Percentiles rank a stretch among this genome's conserved stretches.
These are phyloP conservation scores for Bombus breviceps DNA, from an alignment of 1,140 invertebrate genomes.

Conservation along the genomic window DNA sequence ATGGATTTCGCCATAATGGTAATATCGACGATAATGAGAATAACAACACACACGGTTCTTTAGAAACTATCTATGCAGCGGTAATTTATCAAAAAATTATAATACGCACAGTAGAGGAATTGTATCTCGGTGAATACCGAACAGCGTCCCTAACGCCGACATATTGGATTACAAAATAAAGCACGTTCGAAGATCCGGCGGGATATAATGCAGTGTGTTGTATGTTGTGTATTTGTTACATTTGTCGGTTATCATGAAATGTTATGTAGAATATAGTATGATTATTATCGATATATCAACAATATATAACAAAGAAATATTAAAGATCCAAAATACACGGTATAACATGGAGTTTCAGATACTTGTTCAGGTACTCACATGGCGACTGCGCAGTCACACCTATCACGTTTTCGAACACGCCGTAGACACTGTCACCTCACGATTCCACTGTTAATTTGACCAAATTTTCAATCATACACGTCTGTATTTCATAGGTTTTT, in stretches of 20 bases:
- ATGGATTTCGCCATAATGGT: constrained; percentile 73
- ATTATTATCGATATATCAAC: not conserved
- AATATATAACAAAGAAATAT: not conserved
- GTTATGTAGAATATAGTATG: not conserved
- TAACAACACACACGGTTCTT: constrained; percentile 65
- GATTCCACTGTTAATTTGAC: constrained; percentile 1
- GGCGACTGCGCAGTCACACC: constrained; percentile 82
- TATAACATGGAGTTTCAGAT: constrained; percentile 29
- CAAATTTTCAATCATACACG: constrained; percentile 15
- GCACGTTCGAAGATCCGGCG: constrained; percentile 62
- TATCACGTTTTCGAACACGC: constrained; percentile 75
- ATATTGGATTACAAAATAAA: constrained; percentile 69
- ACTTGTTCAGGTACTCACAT: constrained; percentile 76
- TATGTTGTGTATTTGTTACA: not conserved
- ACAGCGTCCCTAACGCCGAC: constrained; percentile 58
- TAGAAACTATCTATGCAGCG: not conserved
- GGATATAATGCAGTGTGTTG: constrained; percentile 30
- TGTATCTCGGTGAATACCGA: constrained; percentile 34
- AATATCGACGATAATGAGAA: constrained; percentile 57
- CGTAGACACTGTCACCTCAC: constrained; percentile 43
- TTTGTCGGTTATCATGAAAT: not conserved
- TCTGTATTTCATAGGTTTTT: not conserved
- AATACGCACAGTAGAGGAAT: not conserved
- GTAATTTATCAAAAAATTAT: not conserved
- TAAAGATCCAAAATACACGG: constrained; percentile 4